A percentile compares a stretch with the other conserved stretches of the same genome.
Evolutionary conservation across 2,888 invertebrate genomes (phyloP).

Genomic region (Catotricha subobsoleta): DNA sequence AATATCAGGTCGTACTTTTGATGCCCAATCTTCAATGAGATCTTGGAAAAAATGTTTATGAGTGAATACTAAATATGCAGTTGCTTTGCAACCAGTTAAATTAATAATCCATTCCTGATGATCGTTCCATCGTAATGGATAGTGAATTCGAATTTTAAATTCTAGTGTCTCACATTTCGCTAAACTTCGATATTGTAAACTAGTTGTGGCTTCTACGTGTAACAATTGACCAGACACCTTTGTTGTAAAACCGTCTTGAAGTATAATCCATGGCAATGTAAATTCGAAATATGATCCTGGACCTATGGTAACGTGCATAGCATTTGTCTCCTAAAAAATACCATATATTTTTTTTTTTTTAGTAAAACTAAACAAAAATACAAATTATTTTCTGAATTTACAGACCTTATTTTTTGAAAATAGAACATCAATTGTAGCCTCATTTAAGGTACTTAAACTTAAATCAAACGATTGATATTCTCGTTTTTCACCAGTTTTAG

Average conservation of each 20-base stretch:
- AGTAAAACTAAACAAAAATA: neutral
- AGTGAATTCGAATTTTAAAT: slow-evolving; percentile 53
- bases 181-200: slow-evolving; percentile 80
- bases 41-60: slow-evolving; percentile 96
- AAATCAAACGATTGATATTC: slow-evolving; percentile 86
- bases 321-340: slow-evolving; percentile 96
- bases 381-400: neutral
- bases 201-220: slow-evolving; percentile 89
- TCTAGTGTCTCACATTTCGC: slow-evolving; percentile 89
- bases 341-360: slow-evolving; percentile 15
- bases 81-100: slow-evolving; percentile 86
- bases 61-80: slow-evolving; percentile 77
- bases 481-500: slow-evolving; percentile 72
- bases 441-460: slow-evolving; percentile 72
- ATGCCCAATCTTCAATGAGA: slow-evolving; percentile 91
- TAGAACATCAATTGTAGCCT: slow-evolving; percentile 87
- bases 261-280: slow-evolving; percentile 87
- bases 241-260: slow-evolving; percentile 72
- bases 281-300: slow-evolving; percentile 92
- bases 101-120: slow-evolving; percentile 88
- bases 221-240: slow-evolving; percentile 85
- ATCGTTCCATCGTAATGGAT: slow-evolving; percentile 90
- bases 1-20: slow-evolving; percentile 82
- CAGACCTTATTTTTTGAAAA: slow-evolving; percentile 67
- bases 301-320: slow-evolving; percentile 87